phyloP scores from a whole-genome alignment of 2,888 invertebrate genomes.

The Portevinia maculata region DNA sequence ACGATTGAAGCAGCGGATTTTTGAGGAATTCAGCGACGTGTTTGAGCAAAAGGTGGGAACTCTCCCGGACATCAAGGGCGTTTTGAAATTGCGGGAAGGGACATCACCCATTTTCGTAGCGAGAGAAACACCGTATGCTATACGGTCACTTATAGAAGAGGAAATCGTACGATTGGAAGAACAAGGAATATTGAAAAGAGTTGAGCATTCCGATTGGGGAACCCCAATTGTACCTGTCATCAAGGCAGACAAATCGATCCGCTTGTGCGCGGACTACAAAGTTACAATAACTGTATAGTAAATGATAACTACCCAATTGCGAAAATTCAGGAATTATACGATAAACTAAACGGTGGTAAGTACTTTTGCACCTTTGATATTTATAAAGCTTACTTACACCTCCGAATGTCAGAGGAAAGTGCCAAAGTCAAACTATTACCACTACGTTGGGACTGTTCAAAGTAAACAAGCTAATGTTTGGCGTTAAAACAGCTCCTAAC shows the following conservation, averaged over 20 bases:
- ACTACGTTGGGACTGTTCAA: slow-evolving; percentile 15
- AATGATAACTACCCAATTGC: slow-evolving; percentile 41
- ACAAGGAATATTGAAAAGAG: not conserved
- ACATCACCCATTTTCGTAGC: too few relatives aligned
- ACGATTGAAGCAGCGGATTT: slow-evolving; percentile 19
- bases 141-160: too few relatives aligned
- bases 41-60: slow-evolving; percentile 42
- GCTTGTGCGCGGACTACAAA: slow-evolving; percentile 33
- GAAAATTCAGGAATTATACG: slow-evolving; percentile 18
- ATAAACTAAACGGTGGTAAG: slow-evolving; percentile 13
- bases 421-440: slow-evolving; percentile 24
- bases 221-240: not conserved
- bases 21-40: slow-evolving; percentile 36
- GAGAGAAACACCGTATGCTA: too few relatives aligned
- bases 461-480: not conserved
- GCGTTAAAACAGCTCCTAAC: not conserved
- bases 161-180: too few relatives aligned
- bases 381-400: slow-evolving; percentile 36
- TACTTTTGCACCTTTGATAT: slow-evolving; percentile 27
- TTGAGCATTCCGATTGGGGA: not conserved
- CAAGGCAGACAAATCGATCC: not conserved
- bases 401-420: slow-evolving; percentile 25
- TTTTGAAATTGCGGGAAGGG: slow-evolving; percentile 2
- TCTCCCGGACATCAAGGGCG: slow-evolving; percentile 36
- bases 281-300: slow-evolving; percentile 31